Evolutionary conservation across 2,113 vertebrate genomes (phyloP).

Genomic region (Cricetomys ansorgei): DNA sequence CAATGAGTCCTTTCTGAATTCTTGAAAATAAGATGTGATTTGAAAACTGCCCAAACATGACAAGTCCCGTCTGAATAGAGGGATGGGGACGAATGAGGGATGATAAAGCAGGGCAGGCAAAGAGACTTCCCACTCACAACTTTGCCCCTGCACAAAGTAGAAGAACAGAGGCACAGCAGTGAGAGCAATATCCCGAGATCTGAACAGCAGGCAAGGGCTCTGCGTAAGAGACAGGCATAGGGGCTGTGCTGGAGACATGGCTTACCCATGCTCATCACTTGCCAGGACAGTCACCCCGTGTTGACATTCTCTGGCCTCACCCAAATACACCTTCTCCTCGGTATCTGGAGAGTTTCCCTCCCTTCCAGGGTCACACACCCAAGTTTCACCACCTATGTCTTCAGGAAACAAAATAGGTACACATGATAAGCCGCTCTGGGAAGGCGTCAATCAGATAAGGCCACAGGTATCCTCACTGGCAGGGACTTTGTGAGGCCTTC

Average conservation of each 20-base stretch:
- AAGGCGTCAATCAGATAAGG: conserved; percentile 59
- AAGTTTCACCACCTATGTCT: conserved; percentile 60
- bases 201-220: background rate
- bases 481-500: background rate
- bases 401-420: conserved; percentile 41
- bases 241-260: rapidly evolving
- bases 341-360: background rate
- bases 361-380: background rate
- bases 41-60: background rate
- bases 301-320: background rate
- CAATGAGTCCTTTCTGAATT: background rate
- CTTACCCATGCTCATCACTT: background rate
- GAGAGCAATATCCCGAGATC: background rate
- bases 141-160: background rate
- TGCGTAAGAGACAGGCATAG: background rate
- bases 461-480: background rate
- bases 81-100: background rate
- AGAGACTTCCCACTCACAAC: background rate
- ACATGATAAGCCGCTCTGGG: conserved; percentile 9
- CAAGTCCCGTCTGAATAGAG: background rate
- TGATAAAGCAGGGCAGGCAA: background rate
- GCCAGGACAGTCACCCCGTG: background rate
- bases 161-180: background rate
- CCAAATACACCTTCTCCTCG: background rate
- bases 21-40: background rate